phyloP scores from a whole-genome alignment of 2,797 vertebrate genomes.

The Lates japonicus region DNA sequence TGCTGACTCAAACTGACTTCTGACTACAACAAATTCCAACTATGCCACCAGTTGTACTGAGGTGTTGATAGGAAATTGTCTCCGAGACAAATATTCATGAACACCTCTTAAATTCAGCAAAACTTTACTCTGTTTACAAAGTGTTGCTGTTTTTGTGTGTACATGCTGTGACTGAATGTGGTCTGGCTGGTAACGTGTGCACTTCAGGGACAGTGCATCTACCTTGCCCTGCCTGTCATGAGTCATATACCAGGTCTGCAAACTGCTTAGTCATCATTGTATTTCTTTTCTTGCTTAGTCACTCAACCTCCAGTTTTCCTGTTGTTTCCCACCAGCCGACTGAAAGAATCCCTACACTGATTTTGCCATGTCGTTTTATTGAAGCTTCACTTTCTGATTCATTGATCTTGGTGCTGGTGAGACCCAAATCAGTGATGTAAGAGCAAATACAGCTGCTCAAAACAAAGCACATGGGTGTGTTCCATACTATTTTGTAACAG shows the following conservation, averaged over 20 bases:
- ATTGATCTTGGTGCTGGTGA: not conserved
- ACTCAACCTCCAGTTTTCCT: not conserved
- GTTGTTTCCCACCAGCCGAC: not conserved
- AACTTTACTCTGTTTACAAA: not conserved
- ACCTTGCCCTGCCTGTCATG: constrained; percentile 10
- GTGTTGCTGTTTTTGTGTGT: not conserved
- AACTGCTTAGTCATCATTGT: constrained; percentile 31
- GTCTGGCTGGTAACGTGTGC: not conserved
- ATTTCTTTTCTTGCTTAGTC: not conserved
- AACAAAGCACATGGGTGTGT: not conserved
- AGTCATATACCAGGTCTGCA: constrained; percentile 6
- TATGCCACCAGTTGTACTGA: not conserved
- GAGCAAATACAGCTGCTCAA: not conserved
- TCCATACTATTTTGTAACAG: not conserved
- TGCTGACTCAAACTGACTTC: constrained; percentile 17
- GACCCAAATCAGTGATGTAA: not conserved
- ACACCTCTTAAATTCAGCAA: not conserved
- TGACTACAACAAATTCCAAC: not conserved
- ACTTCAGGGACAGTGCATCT: not conserved
- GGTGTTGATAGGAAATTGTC: not conserved
- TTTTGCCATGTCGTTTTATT: not conserved
- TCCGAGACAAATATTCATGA: not conserved
- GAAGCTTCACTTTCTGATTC: not conserved
- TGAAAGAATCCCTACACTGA: not conserved
- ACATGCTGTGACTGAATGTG: not conserved